Percentiles rank a stretch among this genome's conserved stretches.
Conservation (phyloP, 2,797 vertebrate species). For the Gobio occitaniae region DNA sequence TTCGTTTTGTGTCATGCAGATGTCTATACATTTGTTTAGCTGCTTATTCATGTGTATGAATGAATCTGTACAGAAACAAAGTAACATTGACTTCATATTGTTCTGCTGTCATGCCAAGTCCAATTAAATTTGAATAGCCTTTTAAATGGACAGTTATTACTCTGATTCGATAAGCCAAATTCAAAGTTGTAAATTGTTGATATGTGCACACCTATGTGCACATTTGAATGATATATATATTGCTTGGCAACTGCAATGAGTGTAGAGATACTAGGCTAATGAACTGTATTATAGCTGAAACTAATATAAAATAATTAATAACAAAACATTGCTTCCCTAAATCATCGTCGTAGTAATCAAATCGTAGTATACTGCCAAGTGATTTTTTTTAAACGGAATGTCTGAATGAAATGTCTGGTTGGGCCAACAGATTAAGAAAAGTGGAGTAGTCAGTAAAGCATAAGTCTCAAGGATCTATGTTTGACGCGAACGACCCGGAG, state of each 20-base stretch:
- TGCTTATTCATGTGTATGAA: not conserved
- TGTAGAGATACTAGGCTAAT: not conserved
- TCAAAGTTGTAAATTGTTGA: not conserved
- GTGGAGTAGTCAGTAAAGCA: too few relatives aligned
- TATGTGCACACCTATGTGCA: not conserved
- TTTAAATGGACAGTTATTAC: not conserved
- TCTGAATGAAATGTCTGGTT: too few relatives aligned
- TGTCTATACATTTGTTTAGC: not conserved
- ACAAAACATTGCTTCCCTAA: not conserved
- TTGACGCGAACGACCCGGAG: too few relatives aligned
- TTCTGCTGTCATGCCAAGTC: not conserved
- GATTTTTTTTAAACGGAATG: not conserved
- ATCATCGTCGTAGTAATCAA: too few relatives aligned
- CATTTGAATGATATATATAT: not conserved
- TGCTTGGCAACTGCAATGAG: not conserved
- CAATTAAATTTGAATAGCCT: slow-evolving; percentile 12
- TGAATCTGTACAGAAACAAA: not conserved
- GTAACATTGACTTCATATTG: not conserved
- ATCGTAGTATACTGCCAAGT: too few relatives aligned
- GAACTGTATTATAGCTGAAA: not conserved
- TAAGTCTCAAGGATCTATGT: too few relatives aligned
- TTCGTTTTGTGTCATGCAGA: not conserved
- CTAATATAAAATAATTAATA: not conserved
- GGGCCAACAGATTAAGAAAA: too few relatives aligned
- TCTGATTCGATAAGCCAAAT: not conserved